phyloP scores from a whole-genome alignment of 2,113 vertebrate species.

The Spea multiplicata region DNA sequence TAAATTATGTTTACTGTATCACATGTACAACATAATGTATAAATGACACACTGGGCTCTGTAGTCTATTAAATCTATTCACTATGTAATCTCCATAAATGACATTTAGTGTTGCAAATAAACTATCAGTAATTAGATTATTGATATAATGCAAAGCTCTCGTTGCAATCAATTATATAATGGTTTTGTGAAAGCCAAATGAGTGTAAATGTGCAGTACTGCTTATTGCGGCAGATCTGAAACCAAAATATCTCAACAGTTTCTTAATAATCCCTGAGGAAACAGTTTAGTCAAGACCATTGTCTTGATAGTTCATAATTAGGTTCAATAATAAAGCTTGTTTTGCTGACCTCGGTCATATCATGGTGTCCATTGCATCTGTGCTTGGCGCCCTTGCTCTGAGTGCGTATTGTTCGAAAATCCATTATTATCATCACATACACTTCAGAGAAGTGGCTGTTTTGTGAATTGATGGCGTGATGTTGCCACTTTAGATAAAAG shows the following conservation, averaged over 20 bases:
- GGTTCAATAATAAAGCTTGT: conserved; percentile 75
- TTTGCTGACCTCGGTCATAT: conserved; percentile 75
- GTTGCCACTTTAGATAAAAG: conserved; percentile 86
- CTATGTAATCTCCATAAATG: conserved; percentile 24
- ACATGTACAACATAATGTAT: conserved; percentile 33
- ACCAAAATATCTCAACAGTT: conserved; percentile 64
- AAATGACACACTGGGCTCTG: conserved; percentile 31
- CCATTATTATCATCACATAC: conserved; percentile 83
- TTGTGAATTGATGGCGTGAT: conserved; percentile 82
- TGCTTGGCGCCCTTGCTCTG: conserved; percentile 72
- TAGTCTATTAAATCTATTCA: conserved; percentile 44
- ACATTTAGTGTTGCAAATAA: conserved; percentile 43
- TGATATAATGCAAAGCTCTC: conserved; percentile 39
- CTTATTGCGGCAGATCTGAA: conserved; percentile 59
- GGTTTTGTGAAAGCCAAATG: conserved; percentile 28
- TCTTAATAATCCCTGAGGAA: conserved; percentile 74
- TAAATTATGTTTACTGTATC: conserved; percentile 39
- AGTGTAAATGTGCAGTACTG: conserved; percentile 33
- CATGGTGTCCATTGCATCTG: conserved; percentile 65
- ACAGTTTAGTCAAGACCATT: conserved; percentile 71
- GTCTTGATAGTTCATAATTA: conserved; percentile 81
- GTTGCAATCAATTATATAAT: conserved; percentile 42
- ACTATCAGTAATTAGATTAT: conserved; percentile 45
- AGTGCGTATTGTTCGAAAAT: conserved; percentile 78
- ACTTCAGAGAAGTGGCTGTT: conserved; percentile 78